Base-by-base conservation (phyloP, 2,888 invertebrate genomes). In the Drosophila maculinotata region DNA sequence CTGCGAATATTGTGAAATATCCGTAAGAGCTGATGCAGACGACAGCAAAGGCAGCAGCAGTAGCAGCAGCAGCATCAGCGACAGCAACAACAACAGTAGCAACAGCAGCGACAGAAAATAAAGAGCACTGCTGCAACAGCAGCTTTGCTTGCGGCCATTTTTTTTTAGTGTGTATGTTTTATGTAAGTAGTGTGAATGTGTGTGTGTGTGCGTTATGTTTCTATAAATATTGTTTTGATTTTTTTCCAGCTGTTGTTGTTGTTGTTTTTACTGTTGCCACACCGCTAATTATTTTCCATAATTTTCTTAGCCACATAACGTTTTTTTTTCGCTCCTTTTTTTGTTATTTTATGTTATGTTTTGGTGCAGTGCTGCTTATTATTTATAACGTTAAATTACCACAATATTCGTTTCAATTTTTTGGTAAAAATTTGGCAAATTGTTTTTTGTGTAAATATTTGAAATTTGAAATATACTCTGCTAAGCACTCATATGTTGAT, bases 1-100 rank as follows among this genome's bases (percentile, higher is more conserved):
- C 78, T 23, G 45, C 78, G 51, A 79, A 79, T 57, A 71, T 89
- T 79, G 89, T 90, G 47, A 89, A 89, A 76, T 89, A 89, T 79
- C 89, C 89, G 58, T 89, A 82, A 82, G 75, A n/a, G n/a, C n/a
- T n/a, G n/a, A n/a, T n/a, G n/a, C n/a, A n/a, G n/a, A n/a, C n/a
- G n/a, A n/a, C 59, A 58, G 14, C 26, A 51, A 36, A 25, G 36
- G 33, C 54, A 56, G 3, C 45, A 36, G 8, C 57, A 47, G n/a
- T 25, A 58, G 8, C 28, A 36, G 3, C 54, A 52, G 5, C 52
- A 58, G 1, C 39, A 54, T 3, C 39, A 72, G 1, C 33, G 54
- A 23, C 35, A 33, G 7, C 15, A 51, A 9, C 36, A 36, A 7
- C 28, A 35, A 2, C 39, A 58, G 8, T 8, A 36, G 3, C n/a